phyloP scores from a whole-genome alignment of 1,140 invertebrate genomes.

The Dendroctonus valens region DNA sequence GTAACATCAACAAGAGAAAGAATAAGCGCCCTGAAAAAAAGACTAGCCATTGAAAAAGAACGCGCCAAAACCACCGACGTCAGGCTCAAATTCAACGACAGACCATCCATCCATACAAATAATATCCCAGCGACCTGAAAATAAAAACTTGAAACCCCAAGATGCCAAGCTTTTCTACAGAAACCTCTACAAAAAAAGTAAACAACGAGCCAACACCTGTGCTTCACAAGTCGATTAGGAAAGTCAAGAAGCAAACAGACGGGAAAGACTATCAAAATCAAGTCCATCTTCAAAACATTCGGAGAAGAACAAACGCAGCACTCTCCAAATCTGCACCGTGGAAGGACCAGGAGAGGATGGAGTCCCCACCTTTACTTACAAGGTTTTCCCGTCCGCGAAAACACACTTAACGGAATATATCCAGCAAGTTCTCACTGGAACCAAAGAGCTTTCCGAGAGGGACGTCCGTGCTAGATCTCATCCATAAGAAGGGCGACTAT shows the following conservation, averaged over 20 bases:
- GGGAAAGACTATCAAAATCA: constrained; percentile 7
- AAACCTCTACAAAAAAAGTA: too few relatives aligned
- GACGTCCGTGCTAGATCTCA: constrained; percentile 20
- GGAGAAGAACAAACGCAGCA: constrained; percentile 4
- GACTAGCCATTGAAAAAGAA: too few relatives aligned
- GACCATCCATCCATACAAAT: too few relatives aligned
- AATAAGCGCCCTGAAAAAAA: background rate
- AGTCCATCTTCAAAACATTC: constrained; percentile 4
- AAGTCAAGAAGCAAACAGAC: constrained; percentile 9
- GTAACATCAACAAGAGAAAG: constrained; percentile 15
- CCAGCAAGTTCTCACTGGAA: constrained; percentile 7
- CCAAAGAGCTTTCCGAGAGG: constrained; percentile 13
- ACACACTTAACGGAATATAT: constrained; percentile 23
- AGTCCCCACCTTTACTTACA: constrained; percentile 28
- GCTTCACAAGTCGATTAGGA: constrained; percentile 9
- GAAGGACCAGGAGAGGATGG: constrained; percentile 35
- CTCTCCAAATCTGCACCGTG: constrained; percentile 19
- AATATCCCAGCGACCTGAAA: too few relatives aligned
- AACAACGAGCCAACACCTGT: constrained; percentile 4
- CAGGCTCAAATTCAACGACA: too few relatives aligned
- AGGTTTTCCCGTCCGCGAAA: constrained; percentile 25
- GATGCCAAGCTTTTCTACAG: too few relatives aligned
- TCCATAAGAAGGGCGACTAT: constrained; percentile 32
- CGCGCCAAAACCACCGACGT: too few relatives aligned
- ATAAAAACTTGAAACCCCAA: too few relatives aligned